Percentiles rank a stretch among this genome's conserved stretches.
phyloP scores from a whole-genome alignment of 2,113 vertebrate species.

The Anthoscopus minutus region DNA sequence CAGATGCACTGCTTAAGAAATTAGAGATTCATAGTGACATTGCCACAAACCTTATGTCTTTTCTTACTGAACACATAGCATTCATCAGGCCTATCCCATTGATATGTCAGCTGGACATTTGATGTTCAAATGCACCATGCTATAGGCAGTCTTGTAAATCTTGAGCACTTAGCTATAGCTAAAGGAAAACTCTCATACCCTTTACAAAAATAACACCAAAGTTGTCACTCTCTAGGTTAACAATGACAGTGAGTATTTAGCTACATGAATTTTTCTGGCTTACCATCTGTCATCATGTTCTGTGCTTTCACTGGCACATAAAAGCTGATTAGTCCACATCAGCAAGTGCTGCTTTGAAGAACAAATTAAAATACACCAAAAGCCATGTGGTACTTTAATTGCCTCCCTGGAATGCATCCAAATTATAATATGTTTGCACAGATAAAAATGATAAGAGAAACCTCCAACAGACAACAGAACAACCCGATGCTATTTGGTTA shows the following conservation, averaged over 20 bases:
- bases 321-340: conserved; percentile 45
- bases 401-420: not conserved
- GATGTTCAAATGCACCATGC: not conserved
- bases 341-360: conserved; percentile 26
- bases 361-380: conserved; percentile 36
- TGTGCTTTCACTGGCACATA: conserved; percentile 23
- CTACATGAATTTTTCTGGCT: conserved; percentile 26
- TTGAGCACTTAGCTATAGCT: not conserved
- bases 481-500: not conserved
- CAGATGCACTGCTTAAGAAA: not conserved
- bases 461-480: not conserved
- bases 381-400: conserved; percentile 29
- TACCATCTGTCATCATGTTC: conserved; percentile 46
- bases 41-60: not conserved
- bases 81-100: not conserved
- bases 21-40: not conserved
- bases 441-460: not conserved
- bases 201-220: not conserved
- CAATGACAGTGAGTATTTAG: conserved; percentile 17
- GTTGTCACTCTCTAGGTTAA: conserved; percentile 22
- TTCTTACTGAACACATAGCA: not conserved
- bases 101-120: not conserved
- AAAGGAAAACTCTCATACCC: not conserved
- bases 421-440: conserved; percentile 1
- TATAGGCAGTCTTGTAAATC: not conserved